A percentile compares a stretch with the other conserved stretches of the same genome.
Evolutionary conservation across 2,113 vertebrate genomes (phyloP).

Genomic region (Strigops habroptila): DNA sequence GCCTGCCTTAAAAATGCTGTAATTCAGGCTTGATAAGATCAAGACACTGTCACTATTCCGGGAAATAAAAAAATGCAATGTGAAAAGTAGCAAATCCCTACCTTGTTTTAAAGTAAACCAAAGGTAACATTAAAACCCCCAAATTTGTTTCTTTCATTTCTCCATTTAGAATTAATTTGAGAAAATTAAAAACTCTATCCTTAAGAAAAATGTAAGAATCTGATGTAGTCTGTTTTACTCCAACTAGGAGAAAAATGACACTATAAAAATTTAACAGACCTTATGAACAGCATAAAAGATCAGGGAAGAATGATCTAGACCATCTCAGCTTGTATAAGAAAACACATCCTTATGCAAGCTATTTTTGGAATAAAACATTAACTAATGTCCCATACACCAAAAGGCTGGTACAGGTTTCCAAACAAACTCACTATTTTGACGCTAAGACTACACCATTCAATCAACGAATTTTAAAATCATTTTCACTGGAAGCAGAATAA

Average conservation of each 20-base stretch:
- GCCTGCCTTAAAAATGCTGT: background rate
- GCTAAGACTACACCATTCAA: background rate
- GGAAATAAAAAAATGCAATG: background rate
- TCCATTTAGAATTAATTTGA: background rate
- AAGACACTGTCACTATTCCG: background rate
- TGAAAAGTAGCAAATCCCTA: background rate
- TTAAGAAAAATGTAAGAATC: background rate
- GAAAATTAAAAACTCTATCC: background rate
- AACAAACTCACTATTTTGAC: background rate
- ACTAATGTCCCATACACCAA: background rate
- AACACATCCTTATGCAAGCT: background rate
- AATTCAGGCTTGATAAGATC: conserved; percentile 16
- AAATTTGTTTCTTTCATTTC: background rate
- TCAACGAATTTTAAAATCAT: background rate
- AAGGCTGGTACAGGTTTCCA: background rate
- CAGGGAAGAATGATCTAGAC: background rate
- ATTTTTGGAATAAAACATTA: background rate
- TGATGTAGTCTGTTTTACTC: too few species aligned
- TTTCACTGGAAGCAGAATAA: background rate
- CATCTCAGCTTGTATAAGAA: background rate
- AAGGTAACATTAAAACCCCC: background rate
- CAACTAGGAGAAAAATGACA: background rate
- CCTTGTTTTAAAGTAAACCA: background rate
- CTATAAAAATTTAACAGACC: background rate
- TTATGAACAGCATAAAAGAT: background rate